Evolutionary conservation across 2,888 invertebrate species (phyloP).

Genomic region (Thecocarcelia acutangulata): DNA sequence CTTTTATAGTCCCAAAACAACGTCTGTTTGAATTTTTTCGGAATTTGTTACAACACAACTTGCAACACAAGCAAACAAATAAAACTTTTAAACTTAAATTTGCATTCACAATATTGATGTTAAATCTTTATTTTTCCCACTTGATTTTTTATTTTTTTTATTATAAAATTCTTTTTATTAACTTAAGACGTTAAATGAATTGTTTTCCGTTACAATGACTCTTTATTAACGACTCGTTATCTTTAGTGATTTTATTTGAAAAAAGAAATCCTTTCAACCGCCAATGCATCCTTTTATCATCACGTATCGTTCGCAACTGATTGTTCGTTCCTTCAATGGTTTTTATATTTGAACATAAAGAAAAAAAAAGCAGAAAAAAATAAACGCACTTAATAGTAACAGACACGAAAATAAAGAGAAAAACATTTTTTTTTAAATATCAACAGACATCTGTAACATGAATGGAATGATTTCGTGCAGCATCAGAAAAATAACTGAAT

Average conservation of each 20-base stretch:
- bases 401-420: neutral
- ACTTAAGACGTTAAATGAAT: slow-evolving; percentile 44
- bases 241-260: neutral
- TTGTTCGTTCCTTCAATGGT: slow-evolving; percentile 24
- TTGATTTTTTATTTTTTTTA: slow-evolving; percentile 3
- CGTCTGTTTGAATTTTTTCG: too few species aligned
- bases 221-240: slow-evolving; percentile 25
- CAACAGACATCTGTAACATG: slow-evolving; percentile 40
- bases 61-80: too few species aligned
- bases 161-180: neutral
- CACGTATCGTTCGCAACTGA: slow-evolving; percentile 62
- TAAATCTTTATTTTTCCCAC: neutral
- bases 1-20: too few species aligned
- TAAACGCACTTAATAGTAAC: slow-evolving; percentile 8
- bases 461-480: slow-evolving; percentile 44
- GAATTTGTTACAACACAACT: too few species aligned
- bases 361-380: slow-evolving; percentile 1
- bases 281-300: slow-evolving; percentile 50
- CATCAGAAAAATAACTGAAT: slow-evolving; percentile 29
- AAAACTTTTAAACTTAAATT: too few species aligned
- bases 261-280: slow-evolving; percentile 33
- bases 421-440: slow-evolving; percentile 22
- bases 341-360: slow-evolving; percentile 15
- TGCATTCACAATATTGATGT: too few species aligned
- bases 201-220: slow-evolving; percentile 39